Base-by-base conservation (phyloP, 2,113 vertebrate species). In the Sander vitreus region DNA sequence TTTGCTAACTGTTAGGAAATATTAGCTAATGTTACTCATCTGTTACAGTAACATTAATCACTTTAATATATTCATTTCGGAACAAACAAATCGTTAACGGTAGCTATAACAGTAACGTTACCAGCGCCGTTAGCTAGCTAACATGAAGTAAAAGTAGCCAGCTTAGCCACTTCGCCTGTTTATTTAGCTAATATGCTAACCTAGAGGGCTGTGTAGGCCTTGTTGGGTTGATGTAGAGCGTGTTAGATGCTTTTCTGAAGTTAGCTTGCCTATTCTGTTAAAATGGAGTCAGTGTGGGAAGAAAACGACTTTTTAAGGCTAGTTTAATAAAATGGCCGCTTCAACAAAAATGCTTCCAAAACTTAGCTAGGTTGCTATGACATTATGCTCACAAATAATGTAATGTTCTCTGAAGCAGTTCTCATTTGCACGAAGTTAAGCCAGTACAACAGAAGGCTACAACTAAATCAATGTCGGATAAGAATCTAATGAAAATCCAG, bases 281-380 rank as follows among this genome's bases (percentile, higher is more conserved):
- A 89, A 89, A 90, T 86, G 71, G 84, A 88, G 78, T 69, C 77
- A 62, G 67, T 23, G 27, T 70, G 14, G n/a, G 8, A 16, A 15
- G 50, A 47, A 39, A 39, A 11, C 4, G 1, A 57, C 66, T 33
- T 64, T 73, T 55, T 74, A 82, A 65, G 5, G 60, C 23, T 27
- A 19, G 55, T 25, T 25, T 65, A 83, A 67, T 77, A 90, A 93
- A 87, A 94, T 93, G 93, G 89, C 89, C 76, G 88, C 91, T 87
- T 55, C 3, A 8, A 1, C 5, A 23, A n/a, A 51, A 16, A 30
- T 33, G 15, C 55, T 14, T 47, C 2, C 18, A 47, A 15, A 59
- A 16, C 13, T 27, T 23, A n/a, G n/a, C n/a, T n/a, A 6, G 18
- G 6, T 39, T 30, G 43, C 19, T 15, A 13, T 23, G 53, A 18